phyloP scores from a whole-genome alignment of 2,113 vertebrate genomes.

The Chloropsis cyanopogon region DNA sequence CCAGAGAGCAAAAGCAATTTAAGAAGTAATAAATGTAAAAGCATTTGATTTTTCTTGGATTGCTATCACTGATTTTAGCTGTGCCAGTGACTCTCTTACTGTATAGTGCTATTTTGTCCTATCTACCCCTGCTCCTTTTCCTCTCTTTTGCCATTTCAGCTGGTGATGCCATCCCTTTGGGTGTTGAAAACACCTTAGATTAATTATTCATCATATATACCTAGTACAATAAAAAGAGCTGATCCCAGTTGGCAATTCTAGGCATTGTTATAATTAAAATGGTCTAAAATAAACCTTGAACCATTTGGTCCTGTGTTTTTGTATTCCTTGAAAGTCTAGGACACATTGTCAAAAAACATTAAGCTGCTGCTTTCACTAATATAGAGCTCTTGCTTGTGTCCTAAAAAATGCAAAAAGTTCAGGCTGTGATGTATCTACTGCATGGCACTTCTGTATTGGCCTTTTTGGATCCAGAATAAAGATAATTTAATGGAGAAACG shows the following conservation, averaged over 20 bases:
- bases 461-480: background rate
- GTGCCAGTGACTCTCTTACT: background rate
- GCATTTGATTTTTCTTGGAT: constrained; percentile 1
- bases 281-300: background rate
- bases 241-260: background rate
- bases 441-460: background rate
- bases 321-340: background rate
- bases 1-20: background rate
- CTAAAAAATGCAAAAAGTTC: background rate
- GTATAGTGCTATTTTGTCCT: background rate
- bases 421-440: background rate
- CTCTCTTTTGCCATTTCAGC: background rate
- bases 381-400: background rate
- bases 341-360: background rate
- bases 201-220: background rate
- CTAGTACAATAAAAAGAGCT: background rate
- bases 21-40: constrained; percentile 28
- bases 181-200: background rate
- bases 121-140: background rate
- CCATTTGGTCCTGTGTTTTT: background rate
- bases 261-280: background rate
- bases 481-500: background rate
- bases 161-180: background rate
- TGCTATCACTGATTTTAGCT: background rate
- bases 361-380: background rate